A percentile compares a stretch with the other conserved stretches of the same genome.
These are phyloP conservation scores for Cephus pygmeus DNA, from an alignment of 2,888 invertebrate species.

Conservation along the genomic window DNA sequence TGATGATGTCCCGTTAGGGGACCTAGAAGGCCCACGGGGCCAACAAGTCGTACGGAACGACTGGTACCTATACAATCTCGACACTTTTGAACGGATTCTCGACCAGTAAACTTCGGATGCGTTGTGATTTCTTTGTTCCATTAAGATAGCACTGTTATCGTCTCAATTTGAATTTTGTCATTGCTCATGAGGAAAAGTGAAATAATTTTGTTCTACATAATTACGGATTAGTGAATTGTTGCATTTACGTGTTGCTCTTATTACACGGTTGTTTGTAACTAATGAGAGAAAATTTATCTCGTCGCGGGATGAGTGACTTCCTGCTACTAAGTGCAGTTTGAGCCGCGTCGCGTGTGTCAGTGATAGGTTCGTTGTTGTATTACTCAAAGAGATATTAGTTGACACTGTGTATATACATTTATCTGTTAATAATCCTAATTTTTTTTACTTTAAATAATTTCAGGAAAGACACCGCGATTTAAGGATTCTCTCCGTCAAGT, in stretches of 20 bases:
- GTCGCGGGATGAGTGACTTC: neutral
- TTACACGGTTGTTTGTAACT: neutral
- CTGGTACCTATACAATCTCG: constrained; percentile 6
- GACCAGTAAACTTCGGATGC: neutral
- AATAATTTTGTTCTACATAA: neutral
- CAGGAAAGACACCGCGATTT: neutral
- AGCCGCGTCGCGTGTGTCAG: neutral
- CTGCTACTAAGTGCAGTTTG: neutral
- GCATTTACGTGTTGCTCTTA: neutral
- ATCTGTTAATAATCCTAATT: neutral
- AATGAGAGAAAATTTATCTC: neutral
- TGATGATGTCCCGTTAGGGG: constrained; percentile 60
- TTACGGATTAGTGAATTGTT: neutral
- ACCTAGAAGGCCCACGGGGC: constrained; percentile 57
- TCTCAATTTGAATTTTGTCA: neutral
- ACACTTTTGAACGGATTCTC: constrained; percentile 32
- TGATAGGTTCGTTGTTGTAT: neutral
- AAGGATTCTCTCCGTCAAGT: neutral
- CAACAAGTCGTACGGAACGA: constrained; percentile 6
- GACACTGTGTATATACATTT: neutral
- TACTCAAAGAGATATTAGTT: neutral
- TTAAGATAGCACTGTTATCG: neutral
- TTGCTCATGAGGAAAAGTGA: neutral
- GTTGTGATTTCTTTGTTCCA: neutral
- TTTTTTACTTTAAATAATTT: neutral